Base-by-base conservation (phyloP, 2,888 invertebrate species). In the Desoria tigrina region DNA sequence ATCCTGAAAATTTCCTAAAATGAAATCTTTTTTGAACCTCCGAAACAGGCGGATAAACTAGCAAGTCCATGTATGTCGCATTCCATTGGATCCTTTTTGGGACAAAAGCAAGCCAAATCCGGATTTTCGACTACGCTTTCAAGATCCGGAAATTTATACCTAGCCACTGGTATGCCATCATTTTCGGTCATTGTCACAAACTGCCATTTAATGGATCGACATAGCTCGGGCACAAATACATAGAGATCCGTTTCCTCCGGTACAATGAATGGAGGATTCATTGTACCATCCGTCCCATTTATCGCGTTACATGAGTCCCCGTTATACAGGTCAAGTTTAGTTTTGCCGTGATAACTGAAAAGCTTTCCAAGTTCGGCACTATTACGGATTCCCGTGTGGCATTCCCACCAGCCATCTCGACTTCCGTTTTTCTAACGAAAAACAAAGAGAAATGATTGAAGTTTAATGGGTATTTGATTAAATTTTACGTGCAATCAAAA, bases 261-360 rank as follows among this genome's bases (percentile, higher is more conserved):
- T 49, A 63, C 63, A 11, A 66, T 21, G 42, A 69, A 72, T 11
- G 72, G 72, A 11, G 61, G 68, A 51, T 72, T 65, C 1, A 71
- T 42, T 0, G 61, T 61, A 0, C 67, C 68, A 18, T 75, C 72
- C 0, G 66, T 66, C 14, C 73, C 74, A 37, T 74, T 74, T 21
- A 73, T 64, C 26, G 49, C 57, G 53, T 75, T 75, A 32, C 75
- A 75, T 1, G 23, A 39, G 11, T 61, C 57, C 11, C 64, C 64
- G 27, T 60, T 61, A 63, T 69, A 69, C 27, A 45, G 32, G 1
- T n/a, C 26, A 18, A 69, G 24, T 55, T 58, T 61, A 21, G 61
- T 61, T 32, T 72, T 61, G 4, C 64, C 67, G 1, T 66, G 21
- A 23, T 63, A 63, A 16, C 63, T 50, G 2, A 27, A 37, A 21